Conservation (phyloP, 37 sponge, comb jelly and placozoan species). For the Cliona cf. orientalis region DNA sequence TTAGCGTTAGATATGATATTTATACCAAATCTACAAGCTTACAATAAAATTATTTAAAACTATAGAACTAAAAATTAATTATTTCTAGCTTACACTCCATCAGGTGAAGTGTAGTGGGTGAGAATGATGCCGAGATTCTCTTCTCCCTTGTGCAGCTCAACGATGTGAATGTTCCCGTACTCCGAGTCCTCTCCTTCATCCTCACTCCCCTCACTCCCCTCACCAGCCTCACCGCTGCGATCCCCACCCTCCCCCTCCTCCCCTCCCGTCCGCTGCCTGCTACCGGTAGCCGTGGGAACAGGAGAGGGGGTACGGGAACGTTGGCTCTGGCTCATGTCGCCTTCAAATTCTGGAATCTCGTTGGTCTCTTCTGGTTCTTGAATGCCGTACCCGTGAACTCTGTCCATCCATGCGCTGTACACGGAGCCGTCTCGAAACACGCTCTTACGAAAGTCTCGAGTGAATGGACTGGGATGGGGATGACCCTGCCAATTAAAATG, state of each 20-base stretch:
- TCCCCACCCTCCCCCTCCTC: slow-evolving; percentile 31
- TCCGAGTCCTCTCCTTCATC: slow-evolving; percentile 53
- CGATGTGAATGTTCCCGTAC: slow-evolving; percentile 53
- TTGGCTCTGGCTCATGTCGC: slow-evolving; percentile 34
- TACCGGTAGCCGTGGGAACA: not conserved
- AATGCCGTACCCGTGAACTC: slow-evolving; percentile 35
- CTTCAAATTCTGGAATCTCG: slow-evolving; percentile 43
- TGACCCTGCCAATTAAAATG: too few species aligned
- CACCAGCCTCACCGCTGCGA: slow-evolving; percentile 11
- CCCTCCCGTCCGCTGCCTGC: not conserved
- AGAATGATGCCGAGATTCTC: slow-evolving; percentile 46
- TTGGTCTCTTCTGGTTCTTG: slow-evolving; percentile 18
- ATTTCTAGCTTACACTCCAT: slow-evolving; percentile 36
- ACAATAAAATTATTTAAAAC: too few species aligned
- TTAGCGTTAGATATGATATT: too few species aligned
- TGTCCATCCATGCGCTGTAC: slow-evolving; percentile 53
- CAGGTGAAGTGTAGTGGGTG: slow-evolving; percentile 42
- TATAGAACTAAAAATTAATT: too few species aligned
- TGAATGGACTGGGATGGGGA: slow-evolving; percentile 52
- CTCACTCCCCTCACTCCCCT: slow-evolving; percentile 11
- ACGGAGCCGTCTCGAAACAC: slow-evolving; percentile 64
- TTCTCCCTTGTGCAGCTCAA: slow-evolving; percentile 61
- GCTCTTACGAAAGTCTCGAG: slow-evolving; percentile 56
- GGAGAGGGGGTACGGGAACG: slow-evolving; percentile 24
- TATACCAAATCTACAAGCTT: too few species aligned